Conservation (phyloP, 2,113 vertebrate genomes). For the Macroglossus sobrinus region DNA sequence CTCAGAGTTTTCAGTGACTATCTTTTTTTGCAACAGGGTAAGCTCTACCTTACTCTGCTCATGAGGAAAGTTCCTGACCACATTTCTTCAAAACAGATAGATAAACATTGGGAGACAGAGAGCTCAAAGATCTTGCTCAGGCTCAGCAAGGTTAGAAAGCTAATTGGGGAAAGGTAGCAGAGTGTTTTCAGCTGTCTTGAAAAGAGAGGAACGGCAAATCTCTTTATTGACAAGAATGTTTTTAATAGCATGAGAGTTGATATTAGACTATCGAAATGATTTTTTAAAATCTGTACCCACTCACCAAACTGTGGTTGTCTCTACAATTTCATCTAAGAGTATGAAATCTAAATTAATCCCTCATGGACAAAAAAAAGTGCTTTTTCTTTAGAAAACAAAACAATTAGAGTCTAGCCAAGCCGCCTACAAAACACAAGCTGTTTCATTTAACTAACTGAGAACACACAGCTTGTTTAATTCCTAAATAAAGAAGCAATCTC, state of each 20-base stretch:
- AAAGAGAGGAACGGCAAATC: not conserved
- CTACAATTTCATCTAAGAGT: constrained; percentile 5
- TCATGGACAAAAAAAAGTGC: constrained; percentile 12
- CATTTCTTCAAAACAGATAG: constrained; percentile 23
- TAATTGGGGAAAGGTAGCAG: constrained; percentile 24
- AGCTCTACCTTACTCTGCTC: not conserved
- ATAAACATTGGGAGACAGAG: not conserved
- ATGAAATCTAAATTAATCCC: constrained; percentile 22
- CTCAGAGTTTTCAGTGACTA: not conserved
- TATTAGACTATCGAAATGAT: not conserved
- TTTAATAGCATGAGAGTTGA: not conserved
- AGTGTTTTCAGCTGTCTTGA: constrained; percentile 19
- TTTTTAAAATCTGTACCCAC: not conserved
- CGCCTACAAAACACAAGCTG: constrained; percentile 39
- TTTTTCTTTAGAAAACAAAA: constrained; percentile 56
- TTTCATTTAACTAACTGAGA: constrained; percentile 63
- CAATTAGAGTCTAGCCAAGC: constrained; percentile 46
- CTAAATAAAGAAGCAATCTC: constrained; percentile 56
- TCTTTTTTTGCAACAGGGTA: not conserved
- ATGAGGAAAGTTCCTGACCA: constrained; percentile 17
- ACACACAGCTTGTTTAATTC: constrained; percentile 50
- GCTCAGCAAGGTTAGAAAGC: not conserved
- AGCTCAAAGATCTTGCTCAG: not conserved
- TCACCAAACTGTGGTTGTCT: not conserved
- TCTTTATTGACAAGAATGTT: constrained; percentile 6